Conservation (phyloP, 2,113 vertebrate genomes). For the Gymnobelideus leadbeateri region DNA sequence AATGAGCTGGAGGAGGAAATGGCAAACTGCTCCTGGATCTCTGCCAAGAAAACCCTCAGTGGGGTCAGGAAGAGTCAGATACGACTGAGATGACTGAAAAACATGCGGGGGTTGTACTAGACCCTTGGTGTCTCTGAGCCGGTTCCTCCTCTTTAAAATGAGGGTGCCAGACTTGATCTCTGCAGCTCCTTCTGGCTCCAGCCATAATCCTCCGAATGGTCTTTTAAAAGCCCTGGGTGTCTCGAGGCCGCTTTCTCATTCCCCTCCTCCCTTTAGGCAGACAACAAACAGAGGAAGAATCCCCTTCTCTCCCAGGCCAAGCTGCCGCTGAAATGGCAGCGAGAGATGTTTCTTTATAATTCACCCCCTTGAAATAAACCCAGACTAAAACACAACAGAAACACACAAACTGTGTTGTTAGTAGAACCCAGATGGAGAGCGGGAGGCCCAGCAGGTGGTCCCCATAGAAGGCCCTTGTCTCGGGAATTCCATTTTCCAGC, state of each 20-base stretch:
- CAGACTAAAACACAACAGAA: constrained; percentile 79
- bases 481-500: constrained; percentile 65
- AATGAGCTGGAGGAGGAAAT: not conserved
- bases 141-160: not conserved
- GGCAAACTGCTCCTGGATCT: not conserved
- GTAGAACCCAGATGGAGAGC: constrained; percentile 81
- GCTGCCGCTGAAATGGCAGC: constrained; percentile 64
- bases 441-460: constrained; percentile 74
- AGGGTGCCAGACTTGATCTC: not conserved
- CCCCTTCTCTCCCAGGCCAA: constrained; percentile 18
- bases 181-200: not conserved
- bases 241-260: not conserved
- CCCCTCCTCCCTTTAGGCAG: too few relatives aligned
- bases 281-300: not conserved
- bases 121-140: not conserved
- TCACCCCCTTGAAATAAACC: constrained; percentile 77
- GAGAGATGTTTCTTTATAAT: constrained; percentile 76
- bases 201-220: not conserved
- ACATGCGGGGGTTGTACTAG: not conserved
- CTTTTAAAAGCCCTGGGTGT: not conserved
- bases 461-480: constrained; percentile 67
- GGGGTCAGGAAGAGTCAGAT: not conserved
- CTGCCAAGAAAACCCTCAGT: too few relatives aligned
- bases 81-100: not conserved
- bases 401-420: constrained; percentile 81